These are phyloP conservation scores for Premnoplex brunnescens DNA, from an alignment of 2,797 vertebrate species.

Conservation along the genomic window DNA sequence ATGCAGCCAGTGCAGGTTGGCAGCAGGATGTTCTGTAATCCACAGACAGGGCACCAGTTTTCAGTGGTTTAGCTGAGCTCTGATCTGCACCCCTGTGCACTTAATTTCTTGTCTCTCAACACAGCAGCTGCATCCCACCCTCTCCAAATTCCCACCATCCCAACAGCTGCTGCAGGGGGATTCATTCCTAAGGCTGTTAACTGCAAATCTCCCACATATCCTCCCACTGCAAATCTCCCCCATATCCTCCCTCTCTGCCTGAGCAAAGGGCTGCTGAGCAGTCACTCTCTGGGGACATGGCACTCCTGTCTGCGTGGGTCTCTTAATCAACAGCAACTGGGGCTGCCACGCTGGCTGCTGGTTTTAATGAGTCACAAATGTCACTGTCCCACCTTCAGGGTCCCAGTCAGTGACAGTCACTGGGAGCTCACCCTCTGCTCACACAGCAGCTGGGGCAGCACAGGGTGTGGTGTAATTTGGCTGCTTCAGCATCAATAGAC, in stretches of 20 bases:
- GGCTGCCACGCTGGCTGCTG: background rate
- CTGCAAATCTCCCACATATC: background rate
- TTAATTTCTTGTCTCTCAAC: background rate
- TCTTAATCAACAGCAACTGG: background rate
- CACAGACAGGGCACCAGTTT: background rate
- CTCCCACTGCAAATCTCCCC: background rate
- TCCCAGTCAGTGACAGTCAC: background rate
- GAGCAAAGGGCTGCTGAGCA: background rate
- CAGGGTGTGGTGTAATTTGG: background rate
- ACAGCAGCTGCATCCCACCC: background rate
- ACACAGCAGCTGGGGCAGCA: background rate
- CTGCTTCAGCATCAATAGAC: background rate
- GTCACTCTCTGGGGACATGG: fast-evolving
- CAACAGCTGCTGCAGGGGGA: background rate
- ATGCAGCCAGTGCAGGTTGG: background rate
- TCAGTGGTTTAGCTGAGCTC: background rate
- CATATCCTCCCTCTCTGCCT: background rate
- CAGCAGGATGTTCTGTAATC: background rate
- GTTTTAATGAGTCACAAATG: background rate
- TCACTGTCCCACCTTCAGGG: background rate
- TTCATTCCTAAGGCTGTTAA: background rate
- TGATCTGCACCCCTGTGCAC: background rate
- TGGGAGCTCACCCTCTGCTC: background rate
- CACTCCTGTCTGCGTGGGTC: background rate
- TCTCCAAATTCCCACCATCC: background rate